A percentile compares a stretch with the other conserved stretches of the same genome.
Conservation (phyloP, 2,888 invertebrate genomes). For the Drosophila infuscata region DNA sequence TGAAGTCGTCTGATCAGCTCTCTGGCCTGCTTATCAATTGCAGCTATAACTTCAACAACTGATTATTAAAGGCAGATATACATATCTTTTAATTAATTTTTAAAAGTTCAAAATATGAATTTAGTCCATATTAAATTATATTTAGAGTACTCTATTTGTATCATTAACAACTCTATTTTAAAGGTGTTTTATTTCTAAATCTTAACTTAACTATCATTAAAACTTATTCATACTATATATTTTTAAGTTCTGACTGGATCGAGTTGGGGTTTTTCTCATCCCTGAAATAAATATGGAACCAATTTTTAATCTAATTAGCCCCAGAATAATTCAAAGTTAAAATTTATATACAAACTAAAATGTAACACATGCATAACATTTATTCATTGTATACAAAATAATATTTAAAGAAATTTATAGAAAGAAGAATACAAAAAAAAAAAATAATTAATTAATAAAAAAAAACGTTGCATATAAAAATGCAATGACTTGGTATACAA, state of each 20-base stretch:
- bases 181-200: background rate
- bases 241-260: background rate
- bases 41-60: slow-evolving; percentile 6
- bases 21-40: slow-evolving; percentile 8
- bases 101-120: too few species aligned
- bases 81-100: background rate
- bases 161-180: background rate
- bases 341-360: background rate
- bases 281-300: background rate
- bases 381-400: background rate
- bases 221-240: background rate
- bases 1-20: slow-evolving; percentile 22
- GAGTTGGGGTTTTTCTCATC: background rate
- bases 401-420: background rate
- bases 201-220: background rate
- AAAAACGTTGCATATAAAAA: background rate
- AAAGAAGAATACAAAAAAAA: background rate
- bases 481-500: background rate
- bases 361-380: background rate
- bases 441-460: background rate
- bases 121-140: background rate
- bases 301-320: background rate
- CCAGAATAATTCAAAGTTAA: background rate
- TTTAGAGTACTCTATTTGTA: too few species aligned
- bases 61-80: background rate